These are phyloP conservation scores for Corythoichthys haematopterus DNA, from an alignment of 2,113 vertebrate genomes.

Conservation along the genomic window DNA sequence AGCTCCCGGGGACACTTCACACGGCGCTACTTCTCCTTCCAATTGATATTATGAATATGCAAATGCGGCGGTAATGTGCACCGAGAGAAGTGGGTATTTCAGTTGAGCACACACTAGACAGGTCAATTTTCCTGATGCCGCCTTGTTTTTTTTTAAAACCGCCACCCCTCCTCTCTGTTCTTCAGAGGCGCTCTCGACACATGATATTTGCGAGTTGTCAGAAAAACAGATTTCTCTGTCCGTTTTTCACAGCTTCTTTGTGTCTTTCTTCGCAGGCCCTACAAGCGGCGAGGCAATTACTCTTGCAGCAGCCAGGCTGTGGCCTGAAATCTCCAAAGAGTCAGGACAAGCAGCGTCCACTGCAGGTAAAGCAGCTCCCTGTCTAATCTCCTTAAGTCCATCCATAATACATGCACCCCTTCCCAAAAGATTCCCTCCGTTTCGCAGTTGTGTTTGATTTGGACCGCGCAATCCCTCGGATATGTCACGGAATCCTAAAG, in stretches of 20 bases:
- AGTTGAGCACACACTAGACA: conserved; percentile 91
- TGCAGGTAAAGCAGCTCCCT: conserved; percentile 86
- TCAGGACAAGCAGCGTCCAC: conserved; percentile 97
- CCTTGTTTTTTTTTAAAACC: conserved; percentile 4
- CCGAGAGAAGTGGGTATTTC: conserved; percentile 90
- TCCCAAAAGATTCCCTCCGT: conserved; percentile 70
- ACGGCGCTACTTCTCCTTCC: conserved; percentile 90
- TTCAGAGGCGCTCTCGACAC: conserved; percentile 81
- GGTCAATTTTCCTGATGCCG: conserved; percentile 84
- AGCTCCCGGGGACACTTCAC: conserved; percentile 97
- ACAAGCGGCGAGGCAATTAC: conserved; percentile 97
- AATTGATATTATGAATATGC: conserved; percentile 98
- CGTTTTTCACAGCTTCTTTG: conserved; percentile 43
- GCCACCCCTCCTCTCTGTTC: conserved; percentile 43
- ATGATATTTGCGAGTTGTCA: conserved; percentile 77
- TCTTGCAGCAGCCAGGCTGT: conserved; percentile 97
- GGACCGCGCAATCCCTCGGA: conserved; percentile 57
- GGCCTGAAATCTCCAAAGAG: conserved; percentile 98
- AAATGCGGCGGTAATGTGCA: conserved; percentile 91
- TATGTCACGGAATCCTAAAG: conserved; percentile 64
- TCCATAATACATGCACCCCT: conserved; percentile 65
- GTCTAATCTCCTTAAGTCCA: conserved; percentile 72
- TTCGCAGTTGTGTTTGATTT: conserved; percentile 74
- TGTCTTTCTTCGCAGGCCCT: conserved; percentile 80
- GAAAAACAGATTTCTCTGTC: conserved; percentile 32